Evolutionary conservation across 2,888 invertebrate genomes (phyloP), one percentile per base, ranked within the genome.

Genomic region (Listrodromus nycthemerus): DNA sequence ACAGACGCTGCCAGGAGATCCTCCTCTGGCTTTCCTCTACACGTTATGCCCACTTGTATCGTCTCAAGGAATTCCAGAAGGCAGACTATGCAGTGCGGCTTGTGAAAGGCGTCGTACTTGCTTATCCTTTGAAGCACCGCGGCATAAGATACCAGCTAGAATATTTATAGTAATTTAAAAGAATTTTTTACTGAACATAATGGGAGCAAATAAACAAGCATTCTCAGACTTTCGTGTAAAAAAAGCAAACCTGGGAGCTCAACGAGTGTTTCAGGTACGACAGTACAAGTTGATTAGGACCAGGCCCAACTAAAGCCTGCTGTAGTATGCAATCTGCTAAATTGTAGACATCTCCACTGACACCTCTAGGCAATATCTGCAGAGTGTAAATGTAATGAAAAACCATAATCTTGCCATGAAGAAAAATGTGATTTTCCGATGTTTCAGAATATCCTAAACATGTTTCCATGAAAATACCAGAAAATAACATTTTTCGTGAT

Each of bases 181-280:
- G n/a, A 4, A 2, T 48, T 48, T 5, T 10, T 8, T 10, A 3
- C 4, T 16, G 0, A 3, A 45, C 16, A 16, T 45, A 16, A 0
- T 4, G 4, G 0, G 1, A 45, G 4, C 16, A 0, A 13, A 45
- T 16, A 4, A 45, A 41, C 13, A 16, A 45, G 3, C 4, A 45
- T 16, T 45, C 16, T 16, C 41, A 13, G 0, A 16, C 41, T 45
- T 45, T 16, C 16, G 1, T 13, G 41, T 16, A 1, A 4, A 1
- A 63, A n/a, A 66, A n/a, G n/a, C 78, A 13, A 91, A 95, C 95
- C 94, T 98, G 98, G 6, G 98, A 97, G 87, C 97, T 97, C 75
- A 98, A 93, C 1, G 98, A 98, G 94, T 99, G 98, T 92, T 97
- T 97, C 83, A 99, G 94, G 93, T 99, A 99, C 16, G 98, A 98